phyloP scores from a whole-genome alignment of 2,888 invertebrate genomes.

The Exephanes ischioxanthus region DNA sequence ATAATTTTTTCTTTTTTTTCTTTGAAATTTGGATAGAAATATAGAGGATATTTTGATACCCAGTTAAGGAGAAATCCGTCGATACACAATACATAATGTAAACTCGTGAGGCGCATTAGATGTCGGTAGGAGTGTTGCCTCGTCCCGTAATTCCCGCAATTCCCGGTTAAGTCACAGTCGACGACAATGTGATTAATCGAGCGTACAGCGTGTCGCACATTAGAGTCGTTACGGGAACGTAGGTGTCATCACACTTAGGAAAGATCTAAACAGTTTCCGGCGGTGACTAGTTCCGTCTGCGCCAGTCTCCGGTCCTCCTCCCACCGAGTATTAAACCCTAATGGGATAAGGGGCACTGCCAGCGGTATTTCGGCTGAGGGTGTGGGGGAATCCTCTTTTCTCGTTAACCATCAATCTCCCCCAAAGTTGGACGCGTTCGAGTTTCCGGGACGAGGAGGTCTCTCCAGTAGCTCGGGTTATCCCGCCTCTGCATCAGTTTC shows the following conservation, averaged over 20 bases:
- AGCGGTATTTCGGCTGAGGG: neutral
- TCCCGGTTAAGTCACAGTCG: too few species aligned
- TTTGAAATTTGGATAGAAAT: too few species aligned
- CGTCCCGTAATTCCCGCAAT: too few species aligned
- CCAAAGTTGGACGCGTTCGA: slow-evolving; percentile 46
- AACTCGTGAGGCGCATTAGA: too few species aligned
- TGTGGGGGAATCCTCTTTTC: slow-evolving; percentile 29
- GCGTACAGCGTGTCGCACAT: neutral
- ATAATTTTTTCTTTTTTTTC: too few species aligned
- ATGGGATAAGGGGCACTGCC: slow-evolving; percentile 48
- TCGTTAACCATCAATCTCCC: slow-evolving; percentile 51
- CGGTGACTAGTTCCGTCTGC: slow-evolving; percentile 4
- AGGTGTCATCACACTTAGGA: slow-evolving; percentile 56
- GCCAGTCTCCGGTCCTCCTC: slow-evolving; percentile 3
- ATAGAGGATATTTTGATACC: too few species aligned
- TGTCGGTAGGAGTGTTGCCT: too few species aligned
- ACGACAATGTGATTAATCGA: slow-evolving; percentile 23
- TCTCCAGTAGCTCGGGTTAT: neutral
- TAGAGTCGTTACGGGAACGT: slow-evolving; percentile 27
- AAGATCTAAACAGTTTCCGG: slow-evolving; percentile 27
- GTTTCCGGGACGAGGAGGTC: slow-evolving; percentile 28
- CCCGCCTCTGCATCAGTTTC: neutral
- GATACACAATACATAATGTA: too few species aligned
- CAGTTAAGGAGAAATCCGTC: too few species aligned
- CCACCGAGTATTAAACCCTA: slow-evolving; percentile 1